Base-by-base conservation (phyloP, 2,113 vertebrate species). In the Aleadryas rufinucha region DNA sequence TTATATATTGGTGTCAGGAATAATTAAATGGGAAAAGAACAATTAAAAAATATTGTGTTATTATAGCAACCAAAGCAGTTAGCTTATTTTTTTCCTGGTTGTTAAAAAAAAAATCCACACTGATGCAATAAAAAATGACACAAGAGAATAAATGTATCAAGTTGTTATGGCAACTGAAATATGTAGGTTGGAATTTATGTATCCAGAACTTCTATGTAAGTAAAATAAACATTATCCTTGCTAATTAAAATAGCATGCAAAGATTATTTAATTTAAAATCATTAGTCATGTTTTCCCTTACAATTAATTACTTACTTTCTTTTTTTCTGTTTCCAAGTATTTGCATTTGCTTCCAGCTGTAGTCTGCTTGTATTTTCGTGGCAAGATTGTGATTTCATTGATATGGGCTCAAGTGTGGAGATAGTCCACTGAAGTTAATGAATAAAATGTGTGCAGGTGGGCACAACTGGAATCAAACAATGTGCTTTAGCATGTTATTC, bases 161-260 rank as follows among this genome's bases (percentile, higher is more conserved):
- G 98, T 98, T 97, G 98, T 98, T 98, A 98, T 98, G 97, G 98
- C 94, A 98, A 98, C 97, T 83, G 72, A 95, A 71, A 94, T 94
- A 97, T n/a, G 96, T 97, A 97, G 98, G 97, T 95, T 97, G 97
- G 87, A 97, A 98, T 98, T 97, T 97, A 98, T 97, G 95, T 97
- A 96, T 97, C 88, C 78, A 96, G 97, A 97, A 97, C 87, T 95
- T 97, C 89, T 91, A 47, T 96, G 95, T 95, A 97, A 95, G 92
- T 96, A 97, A 97, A 97, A 97, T 97, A 98, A 98, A 96, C 94
- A 97, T 98, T 97, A 87, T 91, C 47, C 52, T 95, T 97, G 93
- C 87, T 98, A 97, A 98, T 98, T 97, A 98, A 96, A 97, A 96
- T 94, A 90, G 37, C 87, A 94, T 64, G 78, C 60, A 94, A 97